phyloP scores from a whole-genome alignment of 2,113 vertebrate species.

The Phyllostomus discolor region DNA sequence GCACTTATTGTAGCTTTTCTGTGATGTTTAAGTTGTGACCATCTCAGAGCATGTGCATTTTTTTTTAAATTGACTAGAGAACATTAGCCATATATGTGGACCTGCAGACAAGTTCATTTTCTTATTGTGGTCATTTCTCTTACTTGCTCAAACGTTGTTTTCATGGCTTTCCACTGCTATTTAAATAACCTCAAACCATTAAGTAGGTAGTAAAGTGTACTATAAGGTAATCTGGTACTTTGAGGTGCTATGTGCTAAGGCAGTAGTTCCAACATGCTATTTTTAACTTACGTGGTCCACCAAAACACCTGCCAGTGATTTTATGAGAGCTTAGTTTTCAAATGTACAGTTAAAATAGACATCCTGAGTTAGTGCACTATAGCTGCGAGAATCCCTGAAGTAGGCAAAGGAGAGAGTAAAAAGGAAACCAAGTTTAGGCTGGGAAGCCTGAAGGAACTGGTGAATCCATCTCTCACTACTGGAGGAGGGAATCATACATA shows the following conservation, averaged over 20 bases:
- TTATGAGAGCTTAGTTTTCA: background rate
- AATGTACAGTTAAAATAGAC: background rate
- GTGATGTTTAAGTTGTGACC: background rate
- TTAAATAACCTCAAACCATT: background rate
- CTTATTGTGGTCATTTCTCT: background rate
- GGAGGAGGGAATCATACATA: background rate
- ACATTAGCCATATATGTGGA: background rate
- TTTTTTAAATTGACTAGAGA: background rate
- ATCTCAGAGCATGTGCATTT: background rate
- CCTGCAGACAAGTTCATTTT: background rate
- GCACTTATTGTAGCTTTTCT: background rate
- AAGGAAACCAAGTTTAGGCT: background rate
- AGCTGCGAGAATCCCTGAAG: background rate
- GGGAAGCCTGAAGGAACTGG: background rate
- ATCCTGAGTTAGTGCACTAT: background rate
- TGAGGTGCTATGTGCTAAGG: background rate
- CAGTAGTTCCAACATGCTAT: background rate
- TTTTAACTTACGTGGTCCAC: background rate
- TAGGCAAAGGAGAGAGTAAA: background rate
- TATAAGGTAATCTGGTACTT: background rate
- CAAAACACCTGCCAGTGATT: background rate
- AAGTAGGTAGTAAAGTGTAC: background rate
- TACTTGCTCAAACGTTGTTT: background rate
- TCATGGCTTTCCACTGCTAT: background rate
- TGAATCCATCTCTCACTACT: background rate